Percentiles rank a stretch among this genome's conserved stretches.
Evolutionary conservation across 2,113 vertebrate species (phyloP).

Genomic region (Otolemur garnettii): DNA sequence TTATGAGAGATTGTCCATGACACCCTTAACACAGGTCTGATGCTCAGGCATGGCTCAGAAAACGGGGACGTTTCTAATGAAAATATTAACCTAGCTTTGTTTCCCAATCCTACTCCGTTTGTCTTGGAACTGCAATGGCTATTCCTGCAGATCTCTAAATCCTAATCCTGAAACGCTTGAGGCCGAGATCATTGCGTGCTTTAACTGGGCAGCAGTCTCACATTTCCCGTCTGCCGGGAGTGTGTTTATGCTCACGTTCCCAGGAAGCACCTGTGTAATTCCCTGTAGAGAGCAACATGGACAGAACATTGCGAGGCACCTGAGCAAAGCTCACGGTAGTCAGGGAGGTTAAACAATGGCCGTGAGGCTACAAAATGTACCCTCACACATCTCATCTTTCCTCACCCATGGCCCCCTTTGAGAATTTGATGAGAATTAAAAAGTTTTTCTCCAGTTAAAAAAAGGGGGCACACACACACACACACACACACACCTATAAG

Average conservation of each 20-base stretch:
- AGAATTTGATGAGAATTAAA: neutral
- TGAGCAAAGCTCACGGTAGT: rapidly evolving
- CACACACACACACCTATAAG: neutral
- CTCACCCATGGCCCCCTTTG: neutral
- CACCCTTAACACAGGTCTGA: neutral
- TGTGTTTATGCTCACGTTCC: rapidly evolving
- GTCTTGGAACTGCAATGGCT: neutral
- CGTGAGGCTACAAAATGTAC: neutral
- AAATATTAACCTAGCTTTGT: neutral
- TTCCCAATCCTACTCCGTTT: neutral
- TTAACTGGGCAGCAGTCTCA: neutral
- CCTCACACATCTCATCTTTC: neutral
- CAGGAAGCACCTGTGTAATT: neutral
- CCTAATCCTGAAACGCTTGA: no score
- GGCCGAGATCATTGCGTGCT: rapidly evolving
- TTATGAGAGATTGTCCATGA: neutral
- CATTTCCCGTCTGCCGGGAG: no score
- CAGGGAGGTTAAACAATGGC: neutral
- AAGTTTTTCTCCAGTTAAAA: neutral
- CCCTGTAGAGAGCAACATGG: neutral
- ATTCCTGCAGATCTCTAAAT: neutral
- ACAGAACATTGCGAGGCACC: neutral
- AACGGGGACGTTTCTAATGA: neutral
- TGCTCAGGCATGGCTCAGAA: neutral
- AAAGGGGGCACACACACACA: neutral